Base-by-base conservation (phyloP, 2,797 vertebrate genomes). In the Danio aesculapii region DNA sequence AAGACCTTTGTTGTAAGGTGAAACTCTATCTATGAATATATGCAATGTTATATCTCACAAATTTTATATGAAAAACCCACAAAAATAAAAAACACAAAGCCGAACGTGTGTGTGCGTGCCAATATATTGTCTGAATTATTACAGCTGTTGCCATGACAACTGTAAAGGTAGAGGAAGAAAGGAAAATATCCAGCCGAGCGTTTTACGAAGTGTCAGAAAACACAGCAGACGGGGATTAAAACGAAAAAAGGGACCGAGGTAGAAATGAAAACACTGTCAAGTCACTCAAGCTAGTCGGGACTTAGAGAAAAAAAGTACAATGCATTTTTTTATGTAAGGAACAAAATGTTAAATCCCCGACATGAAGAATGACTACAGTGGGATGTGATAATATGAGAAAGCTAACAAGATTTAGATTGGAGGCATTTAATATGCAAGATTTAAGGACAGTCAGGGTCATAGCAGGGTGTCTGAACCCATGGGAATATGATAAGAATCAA, bases 31-130 rank as follows among this genome's bases (percentile, higher is more conserved):
- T 88, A 87, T 88, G 90, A 94, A 94, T 92, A 93, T 95, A 94
- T 92, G 93, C 95, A 92, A 94, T 92, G 94, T 92, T 95, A 94
- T 96, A 96, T 95, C 88, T 83, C 81, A 81, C 88, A 93, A 91
- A 92, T 95, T 96, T 95, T 95, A 93, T 95, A 95, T 95, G 95
- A 96, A 93, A 30, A 87, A 91, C 30, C 80, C 86, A 86, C 85
- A 86, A 88, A 82, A 85, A 73, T 53, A 68, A 82, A 83, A 84
- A 84, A 72, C 10, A 53, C 78, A 85, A 71, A 68, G 47, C 30
- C 57, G 55, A 84, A 70, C 70, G n/a, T 4, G 21, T 81, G 72
- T 30, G 30, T 30, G 30, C 3, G 30, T 72, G 11, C 8, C 50
- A 11, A 59, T 71, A 13, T 41, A 6, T 17, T 64, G 62, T 55